Base-by-base conservation (phyloP, 2,113 vertebrate species). In the Eulemur rufifrons region DNA sequence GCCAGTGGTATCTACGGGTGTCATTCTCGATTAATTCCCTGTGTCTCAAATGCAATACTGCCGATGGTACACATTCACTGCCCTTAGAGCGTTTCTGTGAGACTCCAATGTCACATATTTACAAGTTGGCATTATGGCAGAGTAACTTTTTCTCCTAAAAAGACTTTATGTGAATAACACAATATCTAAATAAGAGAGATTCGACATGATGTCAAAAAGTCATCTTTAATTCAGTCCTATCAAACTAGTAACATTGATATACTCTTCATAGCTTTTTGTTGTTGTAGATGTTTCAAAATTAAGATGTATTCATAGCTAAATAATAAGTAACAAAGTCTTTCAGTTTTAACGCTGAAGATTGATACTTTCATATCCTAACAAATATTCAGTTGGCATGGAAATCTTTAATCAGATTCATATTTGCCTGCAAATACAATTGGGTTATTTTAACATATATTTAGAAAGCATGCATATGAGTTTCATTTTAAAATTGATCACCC, bases 1-100 rank as follows among this genome's bases (percentile, higher is more conserved):
- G 94, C 98, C 39, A 14, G 45, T 94, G 97, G 95, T 86, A 84
- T 94, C 94, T 64, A 11, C 74, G 95, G 97, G 88, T 91, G 29
- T 74, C 89, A 29, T 63, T 37, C 85, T 89, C 85, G 84, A 47
- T 69, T 66, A 61, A 20, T 68, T 54, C n/a, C 76, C 85, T 89
- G 91, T 91, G 86, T 86, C 71, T 89, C 69, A 50, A 34, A 27
- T 69, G 37, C 25, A 54, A 13, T 23, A n/a, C 15, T 73, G 73
- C 81, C 89, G 80, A 66, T 5, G 0, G 47, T 84, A 18, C 74
- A 85, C 52, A 45, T 54, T 93, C 18, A 59, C 66, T 32, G 76
- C 84, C 94, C 56, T 63, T 50, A 6, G 15, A 56, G 14, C 25
- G 63, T 74, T 83, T 27, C 84, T 83, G 2, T 21, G 68, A 86